Evolutionary conservation across 2,888 invertebrate species (phyloP), one percentile per base, ranked within the genome.

Genomic region (Psococerastis gibbosa): DNA sequence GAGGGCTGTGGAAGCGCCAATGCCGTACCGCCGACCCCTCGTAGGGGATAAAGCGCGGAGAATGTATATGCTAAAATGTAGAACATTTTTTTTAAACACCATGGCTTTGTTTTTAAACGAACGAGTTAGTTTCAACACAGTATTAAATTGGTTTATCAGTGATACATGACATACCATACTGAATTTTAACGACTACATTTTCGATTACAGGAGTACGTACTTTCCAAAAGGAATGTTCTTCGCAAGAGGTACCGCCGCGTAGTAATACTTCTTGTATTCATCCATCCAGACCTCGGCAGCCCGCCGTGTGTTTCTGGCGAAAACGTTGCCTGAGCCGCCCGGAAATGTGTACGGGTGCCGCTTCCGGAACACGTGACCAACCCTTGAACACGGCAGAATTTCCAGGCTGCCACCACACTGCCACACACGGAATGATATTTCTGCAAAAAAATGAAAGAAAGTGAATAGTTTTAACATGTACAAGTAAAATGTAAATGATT

Each of bases 251-350:
- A 97, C 95, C 2, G 92, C 81, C 45, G 81, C 73, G 58, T 94
- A 94, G 63, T 97, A 98, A 57, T 84, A 85, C 55, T 89, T 78
- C 62, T 97, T 97, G 65, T 88, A 98, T 49, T 92, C 89, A 58
- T 95, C 97, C 94, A 98, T 94, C 97, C 97, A 98, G 9, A 98
- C 97, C 64, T 97, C 97, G 0, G 97, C 97, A 1, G 95, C 95
- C 50, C 98, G 68, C 45, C 95, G 70, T 1, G 95, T 97, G 64
- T 98, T 98, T 57, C 83, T 70, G 0, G 92, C 91, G 62, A 95
- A 94, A 17, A 97, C 94, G 50, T 88, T 91, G 2, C 95, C 97
- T 48, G 91, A 92, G 4, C 97, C 97, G 1, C 78, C 97, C 0
- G 97, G 97, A 68, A 98, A 98, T 31, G 92, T 87, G 65, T 98